phyloP scores from a whole-genome alignment of 2,113 vertebrate species.

The Aldabrachelys gigantea region DNA sequence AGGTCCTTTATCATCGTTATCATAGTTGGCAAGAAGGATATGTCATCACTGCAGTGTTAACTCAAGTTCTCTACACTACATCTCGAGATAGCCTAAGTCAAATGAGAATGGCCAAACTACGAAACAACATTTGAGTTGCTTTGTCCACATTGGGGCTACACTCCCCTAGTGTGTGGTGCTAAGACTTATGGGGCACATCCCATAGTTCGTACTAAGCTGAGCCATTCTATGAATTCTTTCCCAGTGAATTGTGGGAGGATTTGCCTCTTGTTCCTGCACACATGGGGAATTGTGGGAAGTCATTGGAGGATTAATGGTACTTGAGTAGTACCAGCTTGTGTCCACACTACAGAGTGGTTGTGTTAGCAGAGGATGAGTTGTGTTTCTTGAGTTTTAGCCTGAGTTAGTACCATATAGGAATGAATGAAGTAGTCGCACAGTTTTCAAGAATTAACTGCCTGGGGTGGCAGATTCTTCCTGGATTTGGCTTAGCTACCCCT shows the following conservation, averaged over 20 bases:
- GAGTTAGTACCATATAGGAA: background rate
- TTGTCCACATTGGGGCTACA: fast-evolving
- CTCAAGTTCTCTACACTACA: fast-evolving
- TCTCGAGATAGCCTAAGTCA: background rate
- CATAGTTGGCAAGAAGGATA: background rate
- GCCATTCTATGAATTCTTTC: background rate
- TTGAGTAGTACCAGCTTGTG: background rate
- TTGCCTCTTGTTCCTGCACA: background rate
- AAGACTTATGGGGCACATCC: background rate
- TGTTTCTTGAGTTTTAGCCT: background rate
- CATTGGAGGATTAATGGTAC: background rate
- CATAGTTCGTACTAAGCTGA: fast-evolving
- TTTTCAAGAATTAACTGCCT: background rate
- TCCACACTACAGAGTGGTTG: too few relatives aligned
- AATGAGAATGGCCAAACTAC: fast-evolving
- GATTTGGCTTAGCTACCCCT: background rate
- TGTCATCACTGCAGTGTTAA: background rate
- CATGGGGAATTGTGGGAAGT: background rate
- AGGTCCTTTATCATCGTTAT: background rate
- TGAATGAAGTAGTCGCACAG: background rate
- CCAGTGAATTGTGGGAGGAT: background rate
- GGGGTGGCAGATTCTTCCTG: background rate
- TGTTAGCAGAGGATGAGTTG: background rate
- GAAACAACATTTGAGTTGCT: fast-evolving
- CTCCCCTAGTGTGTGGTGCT: background rate